A percentile compares a stretch with the other conserved stretches of the same genome.
Evolutionary conservation across 2,888 invertebrate species (phyloP).

Genomic region (Leucophenga montana): DNA sequence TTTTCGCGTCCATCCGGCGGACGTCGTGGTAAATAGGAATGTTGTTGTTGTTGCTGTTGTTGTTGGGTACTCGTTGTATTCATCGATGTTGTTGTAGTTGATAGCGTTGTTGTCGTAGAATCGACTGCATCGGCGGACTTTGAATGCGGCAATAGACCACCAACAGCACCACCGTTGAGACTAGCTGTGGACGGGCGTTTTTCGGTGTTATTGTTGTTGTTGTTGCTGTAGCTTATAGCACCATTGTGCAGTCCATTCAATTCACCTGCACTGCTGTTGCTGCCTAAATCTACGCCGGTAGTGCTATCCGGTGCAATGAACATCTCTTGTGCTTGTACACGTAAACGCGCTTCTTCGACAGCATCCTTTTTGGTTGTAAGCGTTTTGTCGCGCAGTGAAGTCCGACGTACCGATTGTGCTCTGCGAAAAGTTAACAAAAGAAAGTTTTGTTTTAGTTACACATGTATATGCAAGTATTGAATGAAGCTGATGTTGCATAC

Average conservation of each 20-base stretch:
- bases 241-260: conserved; percentile 50
- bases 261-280: conserved; percentile 36
- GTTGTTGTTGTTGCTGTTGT: conserved; percentile 46
- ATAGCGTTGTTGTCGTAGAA: conserved; percentile 64
- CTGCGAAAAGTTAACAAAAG: conserved; percentile 69
- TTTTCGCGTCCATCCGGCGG: conserved; percentile 89
- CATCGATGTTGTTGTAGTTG: conserved; percentile 33
- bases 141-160: conserved; percentile 56
- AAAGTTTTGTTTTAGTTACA: conserved; percentile 14
- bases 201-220: conserved; percentile 48
- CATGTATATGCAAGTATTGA: background rate
- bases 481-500: conserved; percentile 44
- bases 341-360: conserved; percentile 89
- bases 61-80: conserved; percentile 44
- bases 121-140: conserved; percentile 65
- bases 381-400: conserved; percentile 93
- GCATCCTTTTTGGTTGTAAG: conserved; percentile 95
- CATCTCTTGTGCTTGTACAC: conserved; percentile 79
- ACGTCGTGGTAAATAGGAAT: conserved; percentile 70
- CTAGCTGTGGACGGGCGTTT: conserved; percentile 61
- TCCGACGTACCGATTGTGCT: conserved; percentile 93
- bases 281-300: conserved; percentile 51
- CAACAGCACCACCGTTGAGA: conserved; percentile 48
- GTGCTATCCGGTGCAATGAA: conserved; percentile 65
- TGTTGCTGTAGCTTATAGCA: conserved; percentile 37